Evolutionary conservation across 2,797 vertebrate species (phyloP).

Genomic region (Sebastes flavidus): DNA sequence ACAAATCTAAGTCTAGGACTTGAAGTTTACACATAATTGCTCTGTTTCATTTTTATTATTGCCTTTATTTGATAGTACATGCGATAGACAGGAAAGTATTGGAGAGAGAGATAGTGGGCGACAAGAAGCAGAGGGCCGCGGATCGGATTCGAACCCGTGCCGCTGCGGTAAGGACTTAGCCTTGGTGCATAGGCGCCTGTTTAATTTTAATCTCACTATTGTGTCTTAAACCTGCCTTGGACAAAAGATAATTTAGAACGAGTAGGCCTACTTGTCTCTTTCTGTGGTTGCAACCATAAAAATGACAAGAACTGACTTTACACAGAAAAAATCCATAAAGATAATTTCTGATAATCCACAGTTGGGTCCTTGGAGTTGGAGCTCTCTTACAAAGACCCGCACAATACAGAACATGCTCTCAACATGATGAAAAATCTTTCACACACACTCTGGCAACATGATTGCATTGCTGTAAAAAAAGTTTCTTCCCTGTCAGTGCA

Average conservation of each 20-base stretch:
- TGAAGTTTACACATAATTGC: background rate
- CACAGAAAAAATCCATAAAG: background rate
- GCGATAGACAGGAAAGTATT: too few species aligned
- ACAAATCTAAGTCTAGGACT: background rate
- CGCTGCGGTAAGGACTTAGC: rapidly evolving
- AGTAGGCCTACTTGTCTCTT: background rate
- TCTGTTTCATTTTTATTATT: background rate
- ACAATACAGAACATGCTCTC: constrained; percentile 33
- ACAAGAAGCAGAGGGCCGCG: too few species aligned
- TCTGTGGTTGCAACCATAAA: background rate
- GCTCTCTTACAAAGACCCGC: background rate
- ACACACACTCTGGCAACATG: constrained; percentile 81
- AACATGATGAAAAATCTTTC: constrained; percentile 31
- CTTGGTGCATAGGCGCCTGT: too few species aligned
- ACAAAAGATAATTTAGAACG: background rate
- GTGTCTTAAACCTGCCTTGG: background rate
- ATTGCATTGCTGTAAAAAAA: constrained; percentile 84
- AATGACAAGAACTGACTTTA: background rate
- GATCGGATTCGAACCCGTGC: too few species aligned
- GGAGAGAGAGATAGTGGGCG: too few species aligned
- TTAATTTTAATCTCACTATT: background rate
- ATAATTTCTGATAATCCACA: background rate
- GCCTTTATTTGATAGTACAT: too few species aligned
- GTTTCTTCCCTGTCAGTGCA: constrained; percentile 58
- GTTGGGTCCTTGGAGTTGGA: constrained; percentile 6